Evolutionary conservation across 2,888 invertebrate genomes (phyloP).

Genomic region (Lycia hirtaria): DNA sequence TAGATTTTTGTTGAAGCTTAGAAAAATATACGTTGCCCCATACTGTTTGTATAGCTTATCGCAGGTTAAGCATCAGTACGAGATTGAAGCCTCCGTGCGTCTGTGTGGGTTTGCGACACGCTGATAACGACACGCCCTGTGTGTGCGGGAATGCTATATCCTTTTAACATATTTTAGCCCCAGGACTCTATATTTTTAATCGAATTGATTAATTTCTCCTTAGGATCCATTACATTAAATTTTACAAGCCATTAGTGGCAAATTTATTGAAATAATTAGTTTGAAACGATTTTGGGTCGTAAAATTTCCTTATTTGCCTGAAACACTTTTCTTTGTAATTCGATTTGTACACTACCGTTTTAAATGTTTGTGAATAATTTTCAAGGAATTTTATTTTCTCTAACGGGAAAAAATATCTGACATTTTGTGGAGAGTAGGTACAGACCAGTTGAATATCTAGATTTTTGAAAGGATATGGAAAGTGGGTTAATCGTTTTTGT

Average conservation of each 20-base stretch:
- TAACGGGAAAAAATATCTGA: neutral
- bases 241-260: slow-evolving; percentile 13
- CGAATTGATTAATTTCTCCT: slow-evolving; percentile 19
- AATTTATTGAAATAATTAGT: slow-evolving; percentile 14
- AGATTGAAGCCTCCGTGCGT: slow-evolving; percentile 53
- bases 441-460: neutral
- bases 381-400: slow-evolving; percentile 1
- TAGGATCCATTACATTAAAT: slow-evolving; percentile 13
- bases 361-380: neutral
- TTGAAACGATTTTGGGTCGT: neutral
- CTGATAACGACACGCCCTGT: slow-evolving; percentile 52
- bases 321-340: slow-evolving; percentile 6
- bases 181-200: slow-evolving; percentile 39
- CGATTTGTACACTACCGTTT: neutral
- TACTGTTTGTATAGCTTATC: slow-evolving; percentile 15
- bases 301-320: slow-evolving; percentile 22
- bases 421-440: neutral
- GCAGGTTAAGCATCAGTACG: slow-evolving; percentile 20
- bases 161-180: slow-evolving; percentile 58
- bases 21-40: neutral
- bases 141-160: slow-evolving; percentile 50
- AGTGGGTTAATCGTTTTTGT: neutral
- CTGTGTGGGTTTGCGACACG: slow-evolving; percentile 50
- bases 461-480: neutral
- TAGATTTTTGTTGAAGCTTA: neutral